phyloP scores from a whole-genome alignment of 2,113 vertebrate genomes.

The Anguilla japonica region DNA sequence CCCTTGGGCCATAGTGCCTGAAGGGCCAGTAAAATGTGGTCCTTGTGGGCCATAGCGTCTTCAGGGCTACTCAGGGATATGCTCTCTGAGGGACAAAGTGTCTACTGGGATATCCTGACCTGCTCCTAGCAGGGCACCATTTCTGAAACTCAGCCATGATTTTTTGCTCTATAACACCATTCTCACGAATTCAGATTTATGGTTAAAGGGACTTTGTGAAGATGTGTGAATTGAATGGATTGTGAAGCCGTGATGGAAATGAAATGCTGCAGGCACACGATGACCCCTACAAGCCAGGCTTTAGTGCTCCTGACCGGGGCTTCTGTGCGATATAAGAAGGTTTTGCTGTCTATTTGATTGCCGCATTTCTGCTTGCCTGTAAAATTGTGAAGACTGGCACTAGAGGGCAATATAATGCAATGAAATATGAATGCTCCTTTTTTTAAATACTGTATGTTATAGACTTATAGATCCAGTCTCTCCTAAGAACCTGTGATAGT shows the following conservation, averaged over 20 bases:
- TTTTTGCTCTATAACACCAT: background rate
- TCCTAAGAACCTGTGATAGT: background rate
- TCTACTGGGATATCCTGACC: background rate
- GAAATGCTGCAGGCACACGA: background rate
- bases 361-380: background rate
- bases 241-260: background rate
- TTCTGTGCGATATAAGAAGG: background rate
- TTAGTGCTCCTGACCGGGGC: background rate
- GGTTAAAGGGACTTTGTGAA: background rate
- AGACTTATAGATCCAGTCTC: no score
- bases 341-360: background rate
- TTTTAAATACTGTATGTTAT: no score
- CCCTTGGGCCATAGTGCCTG: background rate
- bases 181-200: background rate
- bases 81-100: background rate
- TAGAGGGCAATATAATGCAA: conserved; percentile 19
- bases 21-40: background rate
- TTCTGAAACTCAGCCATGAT: background rate
- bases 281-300: background rate
- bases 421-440: background rate
- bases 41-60: background rate
- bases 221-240: background rate
- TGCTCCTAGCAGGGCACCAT: background rate
- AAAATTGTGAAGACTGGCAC: background rate
- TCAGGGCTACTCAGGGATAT: background rate